These are phyloP conservation scores for Trinectes maculatus DNA, from an alignment of 2,113 vertebrate species.

Conservation along the genomic window DNA sequence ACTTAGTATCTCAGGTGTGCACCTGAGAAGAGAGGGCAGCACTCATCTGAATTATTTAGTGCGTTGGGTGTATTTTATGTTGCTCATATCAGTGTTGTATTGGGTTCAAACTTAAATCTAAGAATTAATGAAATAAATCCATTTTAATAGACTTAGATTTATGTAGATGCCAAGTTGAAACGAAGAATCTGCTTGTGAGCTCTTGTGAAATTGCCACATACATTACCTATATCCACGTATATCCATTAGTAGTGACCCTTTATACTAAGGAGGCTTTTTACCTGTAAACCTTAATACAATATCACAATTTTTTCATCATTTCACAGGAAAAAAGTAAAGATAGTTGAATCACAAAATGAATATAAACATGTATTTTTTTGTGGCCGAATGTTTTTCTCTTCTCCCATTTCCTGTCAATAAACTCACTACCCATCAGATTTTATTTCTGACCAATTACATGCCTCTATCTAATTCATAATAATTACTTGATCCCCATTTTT, in stretches of 20 bases:
- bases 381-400: no score
- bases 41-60: constrained; percentile 8
- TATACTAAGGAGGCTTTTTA: neutral
- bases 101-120: neutral
- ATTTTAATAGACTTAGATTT: neutral
- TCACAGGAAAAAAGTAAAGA: no score
- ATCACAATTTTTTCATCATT: no score
- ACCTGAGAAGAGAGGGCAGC: constrained; percentile 25
- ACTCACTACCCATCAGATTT: neutral
- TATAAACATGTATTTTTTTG: no score
- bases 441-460: neutral
- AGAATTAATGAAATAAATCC: no score
- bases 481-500: neutral
- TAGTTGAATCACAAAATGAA: no score
- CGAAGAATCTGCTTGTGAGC: neutral
- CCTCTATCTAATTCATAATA: neutral
- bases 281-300: neutral
- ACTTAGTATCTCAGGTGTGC: constrained; percentile 45
- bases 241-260: neutral
- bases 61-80: neutral
- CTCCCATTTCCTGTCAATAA: neutral
- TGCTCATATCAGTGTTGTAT: neutral
- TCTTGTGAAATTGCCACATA: neutral
- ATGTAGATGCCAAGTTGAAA: neutral
- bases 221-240: no score